Evolutionary conservation across 2,888 invertebrate species (phyloP).

Genomic region (Andrena marginata): DNA sequence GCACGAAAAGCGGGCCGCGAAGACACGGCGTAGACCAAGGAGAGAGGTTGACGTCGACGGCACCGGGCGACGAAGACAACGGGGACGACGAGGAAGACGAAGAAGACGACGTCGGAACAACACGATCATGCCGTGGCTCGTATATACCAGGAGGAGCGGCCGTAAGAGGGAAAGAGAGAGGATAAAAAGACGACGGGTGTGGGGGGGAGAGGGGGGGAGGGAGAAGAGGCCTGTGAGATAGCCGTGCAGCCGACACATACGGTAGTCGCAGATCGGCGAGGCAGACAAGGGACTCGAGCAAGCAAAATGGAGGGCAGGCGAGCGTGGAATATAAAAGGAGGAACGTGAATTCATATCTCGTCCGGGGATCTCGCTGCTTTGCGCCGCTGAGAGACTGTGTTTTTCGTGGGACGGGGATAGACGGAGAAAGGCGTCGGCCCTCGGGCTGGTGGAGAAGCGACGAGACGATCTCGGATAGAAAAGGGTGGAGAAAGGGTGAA

Average conservation of each 20-base stretch:
- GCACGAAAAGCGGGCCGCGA: constrained; percentile 57
- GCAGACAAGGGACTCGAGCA: constrained; percentile 83
- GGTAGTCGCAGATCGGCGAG: constrained; percentile 84
- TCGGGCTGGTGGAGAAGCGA: constrained; percentile 62
- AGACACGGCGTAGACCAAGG: constrained; percentile 50
- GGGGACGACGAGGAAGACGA: constrained; percentile 50
- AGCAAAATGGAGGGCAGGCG: constrained; percentile 84
- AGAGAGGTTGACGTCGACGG: constrained; percentile 53
- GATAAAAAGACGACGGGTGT: constrained; percentile 46
- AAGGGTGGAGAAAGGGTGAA: constrained; percentile 20
- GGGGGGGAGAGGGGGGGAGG: constrained; percentile 44
- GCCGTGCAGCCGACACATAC: constrained; percentile 81
- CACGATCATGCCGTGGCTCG: constrained; percentile 69
- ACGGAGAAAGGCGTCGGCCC: neutral
- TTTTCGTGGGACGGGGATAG: constrained; percentile 77
- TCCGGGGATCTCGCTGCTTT: constrained; percentile 83
- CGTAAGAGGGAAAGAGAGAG: constrained; percentile 40
- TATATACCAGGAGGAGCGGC: constrained; percentile 52
- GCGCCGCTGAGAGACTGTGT: constrained; percentile 83
- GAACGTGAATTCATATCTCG: constrained; percentile 84
- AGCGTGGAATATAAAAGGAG: constrained; percentile 85
- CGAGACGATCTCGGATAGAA: constrained; percentile 1
- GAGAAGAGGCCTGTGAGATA: constrained; percentile 73
- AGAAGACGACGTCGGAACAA: constrained; percentile 68
- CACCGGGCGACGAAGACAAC: constrained; percentile 46